Evolutionary conservation across 64 coral and sea anemone genomes (phyloP).

Genomic region (Porites australiensis): DNA sequence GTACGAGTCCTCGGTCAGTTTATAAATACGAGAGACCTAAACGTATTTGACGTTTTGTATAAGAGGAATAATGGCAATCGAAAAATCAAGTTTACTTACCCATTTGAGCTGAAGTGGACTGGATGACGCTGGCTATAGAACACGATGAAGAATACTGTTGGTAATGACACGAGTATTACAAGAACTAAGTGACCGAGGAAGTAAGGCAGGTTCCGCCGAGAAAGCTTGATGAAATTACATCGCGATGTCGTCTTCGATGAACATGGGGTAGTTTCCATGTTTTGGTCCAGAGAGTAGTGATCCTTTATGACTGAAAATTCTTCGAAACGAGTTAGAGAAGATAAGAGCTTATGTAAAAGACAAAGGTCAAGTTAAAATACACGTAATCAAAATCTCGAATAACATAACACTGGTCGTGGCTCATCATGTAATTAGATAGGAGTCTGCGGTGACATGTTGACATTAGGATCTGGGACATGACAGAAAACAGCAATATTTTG

Average conservation of each 20-base stretch:
- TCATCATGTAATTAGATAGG: neutral
- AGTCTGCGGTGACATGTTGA: slow-evolving; percentile 13
- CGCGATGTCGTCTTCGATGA: neutral
- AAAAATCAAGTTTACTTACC: slow-evolving; percentile 20
- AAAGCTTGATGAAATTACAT: slow-evolving; percentile 1
- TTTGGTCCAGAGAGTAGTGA: neutral
- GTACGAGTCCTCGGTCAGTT: no score
- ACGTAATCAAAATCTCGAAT: neutral
- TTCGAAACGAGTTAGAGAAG: neutral
- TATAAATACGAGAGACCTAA: no score
- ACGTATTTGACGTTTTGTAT: no score
- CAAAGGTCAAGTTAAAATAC: slow-evolving; percentile 47
- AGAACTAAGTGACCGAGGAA: neutral
- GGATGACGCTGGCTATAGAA: slow-evolving; percentile 23
- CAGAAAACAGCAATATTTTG: neutral
- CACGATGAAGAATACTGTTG: slow-evolving; percentile 11
- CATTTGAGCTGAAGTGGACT: neutral
- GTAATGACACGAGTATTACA: slow-evolving; percentile 6
- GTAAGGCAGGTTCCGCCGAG: neutral
- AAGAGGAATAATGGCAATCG: no score
- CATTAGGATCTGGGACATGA: neutral
- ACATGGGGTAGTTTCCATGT: slow-evolving; percentile 3
- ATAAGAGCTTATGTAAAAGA: neutral
- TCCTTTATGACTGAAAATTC: neutral
- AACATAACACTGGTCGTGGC: neutral